Percentiles rank a stretch among this genome's conserved stretches.
phyloP scores from a whole-genome alignment of 2,797 vertebrate genomes.

The Synanceia verrucosa region DNA sequence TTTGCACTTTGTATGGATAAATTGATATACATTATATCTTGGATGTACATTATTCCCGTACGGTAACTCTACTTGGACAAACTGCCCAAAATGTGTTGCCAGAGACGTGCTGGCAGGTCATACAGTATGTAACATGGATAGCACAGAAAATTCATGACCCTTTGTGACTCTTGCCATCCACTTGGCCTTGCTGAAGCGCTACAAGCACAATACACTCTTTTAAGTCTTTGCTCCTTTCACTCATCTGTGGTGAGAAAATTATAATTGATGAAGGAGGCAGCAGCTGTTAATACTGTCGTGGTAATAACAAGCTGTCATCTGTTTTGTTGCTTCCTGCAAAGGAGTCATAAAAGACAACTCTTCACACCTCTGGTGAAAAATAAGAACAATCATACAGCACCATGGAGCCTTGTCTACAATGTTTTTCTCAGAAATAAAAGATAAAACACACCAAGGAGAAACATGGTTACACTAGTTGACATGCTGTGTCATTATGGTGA shows the following conservation, averaged over 20 bases:
- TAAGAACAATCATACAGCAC: not conserved
- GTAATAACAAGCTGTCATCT: constrained; percentile 43
- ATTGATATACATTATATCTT: too few species aligned
- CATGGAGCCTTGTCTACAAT: not conserved
- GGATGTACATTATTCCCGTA: too few species aligned
- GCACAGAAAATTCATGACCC: not conserved
- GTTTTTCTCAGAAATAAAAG: not conserved
- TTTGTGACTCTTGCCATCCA: constrained; percentile 27
- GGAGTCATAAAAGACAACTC: constrained; percentile 7
- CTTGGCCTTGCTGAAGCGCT: constrained; percentile 16
- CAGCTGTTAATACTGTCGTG: constrained; percentile 42
- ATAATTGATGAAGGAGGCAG: constrained; percentile 16
- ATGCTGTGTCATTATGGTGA: too few species aligned
- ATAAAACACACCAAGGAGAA: not conserved
- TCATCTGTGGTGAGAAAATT: constrained; percentile 20
- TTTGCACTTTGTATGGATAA: constrained; percentile 4
- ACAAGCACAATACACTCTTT: constrained; percentile 21
- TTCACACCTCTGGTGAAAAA: constrained; percentile 21
- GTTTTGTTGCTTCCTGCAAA: constrained; percentile 22
- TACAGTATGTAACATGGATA: too few species aligned
- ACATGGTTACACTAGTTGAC: not conserved
- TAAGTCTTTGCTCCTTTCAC: constrained; percentile 38
- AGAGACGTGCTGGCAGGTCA: too few species aligned
- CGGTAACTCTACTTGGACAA: too few species aligned
- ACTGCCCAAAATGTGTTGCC: too few species aligned